Base-by-base conservation (phyloP, 2,797 vertebrate species). In the Sebastolobus altivelis region DNA sequence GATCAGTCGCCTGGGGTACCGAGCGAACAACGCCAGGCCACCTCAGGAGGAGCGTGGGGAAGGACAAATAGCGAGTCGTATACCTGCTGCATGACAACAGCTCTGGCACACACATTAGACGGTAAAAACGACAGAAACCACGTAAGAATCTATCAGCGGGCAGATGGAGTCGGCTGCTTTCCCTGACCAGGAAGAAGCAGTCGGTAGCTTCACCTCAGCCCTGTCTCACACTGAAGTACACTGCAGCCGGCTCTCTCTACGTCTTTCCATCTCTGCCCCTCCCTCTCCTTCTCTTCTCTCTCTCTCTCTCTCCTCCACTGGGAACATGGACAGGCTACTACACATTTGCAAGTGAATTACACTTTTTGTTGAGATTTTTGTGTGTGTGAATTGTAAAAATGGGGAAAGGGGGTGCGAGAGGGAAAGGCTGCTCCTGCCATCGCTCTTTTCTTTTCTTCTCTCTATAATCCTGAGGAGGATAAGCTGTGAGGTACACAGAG, bases 301-400 rank as follows among this genome's bases (percentile, higher is more conserved):
- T 76, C 75, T 16, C 76, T 74, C 72, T 25, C 69, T 29, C 69
- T 82, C 84, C 84, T 89, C 90, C 90, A 92, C 86, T 65, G 88
- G 92, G 87, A 92, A 92, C 90, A 89, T 35, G 89, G 89, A 94
- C 90, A 75, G 92, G 85, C 91, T 91, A 93, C 89, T 86, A 87
- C 92, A 91, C 92, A 96, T 96, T 96, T 96, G 95, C 96, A 95
- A 96, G 92, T 95, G 95, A 97, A 97, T 96, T 92, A 89, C 88
- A 91, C 89, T 94, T 95, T 95, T 93, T 94, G 88, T 94, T 87
- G 62, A 83, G 90, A 89, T 89, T 87, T 87, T 38, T 87, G 73
- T 79, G 88, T 80, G 60, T 29, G 70, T 69, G 85, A 76, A 86
- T 89, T 75, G 78, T 73, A 86, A 90, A 92, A 89, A 88, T 65